Evolutionary conservation across 2,888 invertebrate genomes (phyloP).

Genomic region (Pseudeuparius sepicola): DNA sequence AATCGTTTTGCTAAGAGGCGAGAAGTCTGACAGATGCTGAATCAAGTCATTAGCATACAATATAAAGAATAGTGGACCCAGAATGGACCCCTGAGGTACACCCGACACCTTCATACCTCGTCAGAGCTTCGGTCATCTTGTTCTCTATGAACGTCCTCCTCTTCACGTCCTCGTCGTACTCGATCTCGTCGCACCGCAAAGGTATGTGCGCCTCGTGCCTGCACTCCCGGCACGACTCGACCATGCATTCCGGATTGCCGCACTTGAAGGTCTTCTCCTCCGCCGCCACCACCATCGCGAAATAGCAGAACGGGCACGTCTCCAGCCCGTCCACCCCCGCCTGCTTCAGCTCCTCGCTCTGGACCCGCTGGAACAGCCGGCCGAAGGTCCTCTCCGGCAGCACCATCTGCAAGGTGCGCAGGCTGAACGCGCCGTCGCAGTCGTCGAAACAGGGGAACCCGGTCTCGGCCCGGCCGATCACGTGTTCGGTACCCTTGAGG

Average conservation of each 20-base stretch:
- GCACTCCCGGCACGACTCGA: constrained; percentile 46
- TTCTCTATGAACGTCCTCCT: constrained; percentile 45
- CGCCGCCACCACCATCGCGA: constrained; percentile 29
- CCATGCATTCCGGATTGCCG: constrained; percentile 44
- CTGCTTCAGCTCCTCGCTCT: constrained; percentile 43
- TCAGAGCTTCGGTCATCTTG: constrained; percentile 44
- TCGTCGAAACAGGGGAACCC: constrained; percentile 41
- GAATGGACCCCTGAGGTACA: no score
- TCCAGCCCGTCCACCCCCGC: constrained; percentile 46
- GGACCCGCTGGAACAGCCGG: constrained; percentile 39
- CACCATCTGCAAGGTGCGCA: constrained; percentile 36
- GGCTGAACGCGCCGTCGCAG: constrained; percentile 38
- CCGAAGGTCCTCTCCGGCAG: constrained; percentile 40
- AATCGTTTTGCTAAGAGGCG: no score
- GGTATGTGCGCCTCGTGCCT: constrained; percentile 46
- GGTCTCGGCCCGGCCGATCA: constrained; percentile 38
- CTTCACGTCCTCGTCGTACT: constrained; percentile 40
- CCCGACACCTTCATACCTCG: no score
- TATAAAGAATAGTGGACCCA: no score
- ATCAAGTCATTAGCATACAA: no score
- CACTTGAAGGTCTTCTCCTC: constrained; percentile 43
- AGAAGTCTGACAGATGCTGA: no score
- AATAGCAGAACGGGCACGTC: constrained; percentile 48
- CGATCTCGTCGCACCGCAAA: constrained; percentile 41
- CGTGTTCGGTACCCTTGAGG: constrained; percentile 34